These are phyloP conservation scores for Nowickia ferox DNA, from an alignment of 2,888 invertebrate genomes.

Conservation along the genomic window DNA sequence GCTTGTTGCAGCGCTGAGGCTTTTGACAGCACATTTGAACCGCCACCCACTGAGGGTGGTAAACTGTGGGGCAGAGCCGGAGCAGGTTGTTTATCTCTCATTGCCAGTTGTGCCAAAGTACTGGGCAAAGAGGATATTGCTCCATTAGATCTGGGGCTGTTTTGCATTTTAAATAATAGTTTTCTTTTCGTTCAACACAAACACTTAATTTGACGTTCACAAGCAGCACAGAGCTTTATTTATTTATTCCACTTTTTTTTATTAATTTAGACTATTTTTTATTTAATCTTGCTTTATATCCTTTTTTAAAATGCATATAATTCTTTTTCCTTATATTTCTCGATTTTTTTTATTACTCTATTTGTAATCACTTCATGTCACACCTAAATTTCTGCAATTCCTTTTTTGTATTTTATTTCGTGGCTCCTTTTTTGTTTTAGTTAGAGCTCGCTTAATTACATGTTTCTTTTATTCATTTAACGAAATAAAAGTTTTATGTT, in stretches of 20 bases:
- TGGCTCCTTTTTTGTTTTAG: conserved; percentile 36
- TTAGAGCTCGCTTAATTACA: conserved; percentile 37
- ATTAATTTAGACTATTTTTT: conserved; percentile 10
- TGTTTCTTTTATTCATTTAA: conserved; percentile 35
- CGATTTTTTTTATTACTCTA: conserved; percentile 20
- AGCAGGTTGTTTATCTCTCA: conserved; percentile 78
- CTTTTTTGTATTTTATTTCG: conserved; percentile 56
- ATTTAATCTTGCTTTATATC: conserved; percentile 17
- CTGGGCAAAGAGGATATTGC: conserved; percentile 74
- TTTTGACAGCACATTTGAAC: conserved; percentile 73
- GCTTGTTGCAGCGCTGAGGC: conserved; percentile 65
- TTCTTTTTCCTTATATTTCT: background rate
- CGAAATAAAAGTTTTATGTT: conserved; percentile 13
- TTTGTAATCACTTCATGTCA: conserved; percentile 65
- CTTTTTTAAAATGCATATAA: conserved; percentile 18
- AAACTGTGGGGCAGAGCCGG: conserved; percentile 77
- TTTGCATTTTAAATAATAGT: conserved; percentile 62
- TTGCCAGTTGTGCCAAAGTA: conserved; percentile 79
- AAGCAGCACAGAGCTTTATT: background rate
- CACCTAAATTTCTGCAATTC: conserved; percentile 66
- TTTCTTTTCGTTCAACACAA: conserved; percentile 16
- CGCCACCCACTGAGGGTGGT: conserved; percentile 75
- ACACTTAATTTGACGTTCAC: background rate
- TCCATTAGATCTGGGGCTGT: conserved; percentile 80
- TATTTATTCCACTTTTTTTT: background rate